Evolutionary conservation across 2,888 invertebrate genomes (phyloP), one percentile per base, ranked within the genome.

Genomic region (Mechanitis messenoides): DNA sequence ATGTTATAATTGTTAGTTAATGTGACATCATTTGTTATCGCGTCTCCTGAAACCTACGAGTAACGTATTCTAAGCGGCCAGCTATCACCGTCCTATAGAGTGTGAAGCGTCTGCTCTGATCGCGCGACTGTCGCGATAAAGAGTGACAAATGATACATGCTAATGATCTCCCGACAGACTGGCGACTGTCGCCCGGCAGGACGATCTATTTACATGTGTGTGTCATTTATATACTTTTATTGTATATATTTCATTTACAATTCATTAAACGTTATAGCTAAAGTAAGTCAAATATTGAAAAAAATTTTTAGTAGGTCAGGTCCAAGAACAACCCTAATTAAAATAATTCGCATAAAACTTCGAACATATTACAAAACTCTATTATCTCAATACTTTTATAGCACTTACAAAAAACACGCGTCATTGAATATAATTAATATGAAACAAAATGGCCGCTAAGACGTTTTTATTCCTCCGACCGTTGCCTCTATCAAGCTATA

Each of bases 401-500:
- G 56, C 53, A 45, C 60, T 53, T 58, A 62, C 54, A 62, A 60
- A 61, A 54, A 68, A 68, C 64, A 70, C 72, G 72, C 79, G 77
- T 84, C 83, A 83, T 84, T 78, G 73, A 72, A 80, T 79, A 81
- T 84, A 85, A 85, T 85, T 79, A 81, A 76, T 73, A 69, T 66
- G 71, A 79, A 77, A 69, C 75, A 83, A 83, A 72, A 82, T 83
- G 79, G 81, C 80, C 72, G 68, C 72, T 74, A 74, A 77, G 75
- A 76, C 71, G 72, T 61, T 75, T 74, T 75, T 75, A 76, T 76
- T 72, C 73, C 67, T 65, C 77, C 79, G 77, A 78, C 75, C 75
- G 72, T 85, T 84, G 84, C 81, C 82, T 82, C 81, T 79, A 84
- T 84, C 78, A 79, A 83, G 74, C 80, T 78, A 81, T 87, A 82